Evolutionary conservation across 2,113 vertebrate genomes (phyloP), one percentile per base, ranked within the genome.

Genomic region (Leuciscus idus): DNA sequence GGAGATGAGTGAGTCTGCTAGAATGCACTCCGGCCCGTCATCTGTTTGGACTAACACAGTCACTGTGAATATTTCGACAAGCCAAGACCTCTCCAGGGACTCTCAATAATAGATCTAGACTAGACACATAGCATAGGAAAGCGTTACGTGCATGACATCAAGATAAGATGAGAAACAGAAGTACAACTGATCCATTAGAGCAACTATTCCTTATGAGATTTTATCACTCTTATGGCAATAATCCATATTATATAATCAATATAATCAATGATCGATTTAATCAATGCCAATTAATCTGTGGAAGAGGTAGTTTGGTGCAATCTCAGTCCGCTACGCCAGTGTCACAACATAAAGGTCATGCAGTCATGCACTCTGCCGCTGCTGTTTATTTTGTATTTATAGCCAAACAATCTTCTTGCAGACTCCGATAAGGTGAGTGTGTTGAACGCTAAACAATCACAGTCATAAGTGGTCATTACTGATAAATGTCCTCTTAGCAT

Each of bases 311-410:
- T 75, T 50, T 77, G 1, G 7, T 55, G 36, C 59, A 48, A 48
- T 81, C 36, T 62, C 12, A 28, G 79, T 21, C 77, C 46, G 26
- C 8, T 19, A 33, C 17, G 2, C 19, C 30, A n/a, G 21, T 72
- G 28, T 52, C 81, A 72, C 50, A 83, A 39, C 64, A 36, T 23
- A 72, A 83, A 83, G 81, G 48, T 72, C 81, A 8, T 43, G 4
- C 81, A 11, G 0, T 70, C 48, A 23, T 52, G 26, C 80, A 28
- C 3, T 46, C 15, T 52, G 26, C n/a, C 2, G 2, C 26, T 10
- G 15, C 26, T 70, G 2, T 83, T 83, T 70, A 36, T 72, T 72
- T 72, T 15, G 48, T 73, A 83, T 83, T 83, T 83, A 83, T 72
- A 72, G 81, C 28, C 64, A 39, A 70, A 83, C 79, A 68, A 33